Evolutionary conservation across 2,113 vertebrate species (phyloP).

Genomic region (Microtus richardsoni): DNA sequence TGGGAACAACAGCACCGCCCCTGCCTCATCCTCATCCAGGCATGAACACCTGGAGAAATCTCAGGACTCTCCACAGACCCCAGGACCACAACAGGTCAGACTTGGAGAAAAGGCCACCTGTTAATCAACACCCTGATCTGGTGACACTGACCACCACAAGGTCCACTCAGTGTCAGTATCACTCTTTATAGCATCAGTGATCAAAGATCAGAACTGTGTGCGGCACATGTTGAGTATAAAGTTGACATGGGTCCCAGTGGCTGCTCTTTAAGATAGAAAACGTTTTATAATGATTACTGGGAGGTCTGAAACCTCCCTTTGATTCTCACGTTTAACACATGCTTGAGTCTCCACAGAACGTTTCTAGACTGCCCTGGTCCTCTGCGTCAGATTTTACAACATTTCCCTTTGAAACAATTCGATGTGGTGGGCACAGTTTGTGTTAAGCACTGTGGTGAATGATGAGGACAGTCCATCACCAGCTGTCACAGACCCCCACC

Average conservation of each 20-base stretch:
- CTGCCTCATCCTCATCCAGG: background rate
- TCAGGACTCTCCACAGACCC: background rate
- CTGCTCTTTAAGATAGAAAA: background rate
- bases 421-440: background rate
- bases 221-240: background rate
- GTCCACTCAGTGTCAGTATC: too few relatives aligned
- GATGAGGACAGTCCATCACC: rapidly evolving
- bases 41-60: background rate
- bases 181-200: rapidly evolving
- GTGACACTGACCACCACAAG: background rate
- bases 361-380: background rate
- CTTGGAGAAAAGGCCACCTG: background rate
- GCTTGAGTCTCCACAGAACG: background rate
- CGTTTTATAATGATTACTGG: background rate
- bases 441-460: rapidly evolving
- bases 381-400: background rate
- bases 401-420: background rate
- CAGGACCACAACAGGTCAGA: background rate
- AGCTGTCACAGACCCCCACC: background rate
- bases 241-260: background rate
- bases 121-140: background rate
- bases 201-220: background rate
- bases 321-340: background rate
- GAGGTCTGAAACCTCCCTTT: background rate
- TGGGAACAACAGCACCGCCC: too few relatives aligned